Percentiles rank a stretch among this genome's conserved stretches.
These are phyloP conservation scores for Chalcosyrphus nemorum DNA, from an alignment of 2,888 invertebrate genomes.

Conservation along the genomic window DNA sequence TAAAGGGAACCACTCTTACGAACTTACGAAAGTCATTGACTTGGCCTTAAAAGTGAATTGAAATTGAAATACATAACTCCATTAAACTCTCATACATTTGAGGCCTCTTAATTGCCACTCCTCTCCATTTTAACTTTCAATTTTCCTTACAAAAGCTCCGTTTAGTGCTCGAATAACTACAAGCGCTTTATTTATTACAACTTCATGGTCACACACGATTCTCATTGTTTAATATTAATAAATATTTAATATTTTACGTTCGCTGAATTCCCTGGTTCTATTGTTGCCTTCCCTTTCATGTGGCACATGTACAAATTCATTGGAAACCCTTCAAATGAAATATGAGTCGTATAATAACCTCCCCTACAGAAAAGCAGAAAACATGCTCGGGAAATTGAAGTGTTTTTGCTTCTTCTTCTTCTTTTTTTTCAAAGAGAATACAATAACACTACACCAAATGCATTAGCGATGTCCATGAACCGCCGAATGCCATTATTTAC, in stretches of 20 bases:
- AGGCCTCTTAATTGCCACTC: no score
- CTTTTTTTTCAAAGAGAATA: conserved; percentile 20
- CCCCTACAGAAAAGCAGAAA: conserved; percentile 49
- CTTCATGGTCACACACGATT: not conserved
- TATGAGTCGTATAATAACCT: conserved; percentile 80
- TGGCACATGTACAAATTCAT: conserved; percentile 75
- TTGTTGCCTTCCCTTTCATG: conserved; percentile 29
- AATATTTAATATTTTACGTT: conserved; percentile 35
- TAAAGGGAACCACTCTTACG: no score
- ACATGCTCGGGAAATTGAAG: conserved; percentile 45
- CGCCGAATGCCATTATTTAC: conserved; percentile 29
- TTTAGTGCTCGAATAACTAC: not conserved
- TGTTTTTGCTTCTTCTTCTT: no score
- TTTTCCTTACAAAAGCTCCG: not conserved
- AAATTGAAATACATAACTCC: no score
- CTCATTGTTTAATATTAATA: conserved; percentile 30
- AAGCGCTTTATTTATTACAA: not conserved
- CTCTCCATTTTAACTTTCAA: not conserved
- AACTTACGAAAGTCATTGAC: no score
- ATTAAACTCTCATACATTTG: no score
- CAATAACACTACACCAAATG: conserved; percentile 47
- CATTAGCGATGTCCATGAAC: conserved; percentile 37
- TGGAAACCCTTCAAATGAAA: conserved; percentile 81
- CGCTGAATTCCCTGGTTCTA: conserved; percentile 29
- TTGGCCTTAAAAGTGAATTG: no score